phyloP scores from a whole-genome alignment of 2,888 invertebrate species.

The Fragum fragum region DNA sequence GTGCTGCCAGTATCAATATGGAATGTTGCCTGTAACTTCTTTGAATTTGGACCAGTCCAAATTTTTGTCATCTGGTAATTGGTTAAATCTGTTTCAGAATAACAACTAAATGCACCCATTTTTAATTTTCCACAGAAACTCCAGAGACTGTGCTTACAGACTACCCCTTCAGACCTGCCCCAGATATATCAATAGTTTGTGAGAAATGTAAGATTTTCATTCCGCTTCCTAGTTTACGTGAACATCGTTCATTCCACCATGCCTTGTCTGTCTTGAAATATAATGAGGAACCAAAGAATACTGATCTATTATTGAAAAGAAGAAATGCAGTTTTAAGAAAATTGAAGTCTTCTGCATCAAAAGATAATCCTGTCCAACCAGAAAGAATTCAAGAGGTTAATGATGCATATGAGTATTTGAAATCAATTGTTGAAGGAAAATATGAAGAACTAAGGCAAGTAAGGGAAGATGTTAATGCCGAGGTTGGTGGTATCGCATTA shows the following conservation, averaged over 20 bases:
- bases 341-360: constrained; percentile 65
- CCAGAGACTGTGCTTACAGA: constrained; percentile 79
- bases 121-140: constrained; percentile 77
- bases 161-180: constrained; percentile 67
- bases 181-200: constrained; percentile 81
- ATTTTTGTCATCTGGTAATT: too few species aligned
- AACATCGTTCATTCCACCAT: constrained; percentile 82
- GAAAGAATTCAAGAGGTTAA: constrained; percentile 70
- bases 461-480: constrained; percentile 74
- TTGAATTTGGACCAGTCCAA: too few species aligned
- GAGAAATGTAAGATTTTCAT: constrained; percentile 78
- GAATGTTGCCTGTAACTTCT: too few species aligned
- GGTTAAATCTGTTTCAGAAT: too few species aligned
- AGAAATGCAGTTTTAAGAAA: constrained; percentile 76
- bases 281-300: constrained; percentile 70
- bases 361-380: constrained; percentile 68
- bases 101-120: too few species aligned
- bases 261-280: constrained; percentile 73
- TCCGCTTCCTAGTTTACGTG: constrained; percentile 72
- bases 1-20: too few species aligned
- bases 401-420: constrained; percentile 84
- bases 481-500: constrained; percentile 77
- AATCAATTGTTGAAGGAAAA: constrained; percentile 81
- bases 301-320: constrained; percentile 75
- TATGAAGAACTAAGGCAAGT: constrained; percentile 78